Percentiles rank a stretch among this genome's conserved stretches.
Evolutionary conservation across 2,113 vertebrate species (phyloP).

Genomic region (Narcine bancroftii): DNA sequence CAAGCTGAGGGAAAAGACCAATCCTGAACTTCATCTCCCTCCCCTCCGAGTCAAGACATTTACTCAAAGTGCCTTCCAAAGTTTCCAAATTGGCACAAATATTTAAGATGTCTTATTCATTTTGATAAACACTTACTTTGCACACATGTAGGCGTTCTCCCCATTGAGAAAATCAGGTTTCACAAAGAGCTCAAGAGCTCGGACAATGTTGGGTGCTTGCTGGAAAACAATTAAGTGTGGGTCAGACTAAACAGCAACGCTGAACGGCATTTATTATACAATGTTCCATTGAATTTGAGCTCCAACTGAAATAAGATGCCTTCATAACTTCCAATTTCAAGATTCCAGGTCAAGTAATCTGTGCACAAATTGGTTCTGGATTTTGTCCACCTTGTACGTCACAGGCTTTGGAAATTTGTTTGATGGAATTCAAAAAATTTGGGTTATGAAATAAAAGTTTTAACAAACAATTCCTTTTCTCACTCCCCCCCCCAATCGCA

Average conservation of each 20-base stretch:
- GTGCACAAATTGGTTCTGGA: no score
- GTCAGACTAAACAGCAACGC: not conserved
- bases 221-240: slow-evolving; percentile 47
- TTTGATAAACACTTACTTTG: slow-evolving; percentile 64
- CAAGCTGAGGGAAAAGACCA: not conserved
- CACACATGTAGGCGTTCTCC: slow-evolving; percentile 92
- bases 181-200: slow-evolving; percentile 83
- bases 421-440: no score
- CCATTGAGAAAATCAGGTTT: slow-evolving; percentile 79
- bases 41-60: not conserved
- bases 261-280: not conserved
- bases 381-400: not conserved
- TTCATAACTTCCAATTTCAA: not conserved
- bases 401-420: no score
- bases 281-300: not conserved
- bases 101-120: not conserved
- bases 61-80: not conserved
- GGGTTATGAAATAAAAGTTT: no score
- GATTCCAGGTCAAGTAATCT: no score
- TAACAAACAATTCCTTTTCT: no score
- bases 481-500: no score
- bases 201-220: slow-evolving; percentile 76
- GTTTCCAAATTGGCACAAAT: not conserved
- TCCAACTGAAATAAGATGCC: not conserved
- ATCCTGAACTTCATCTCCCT: no score